These are phyloP conservation scores for Chaetoderma sp. DNA, from an alignment of 2,888 invertebrate genomes.

Conservation along the genomic window DNA sequence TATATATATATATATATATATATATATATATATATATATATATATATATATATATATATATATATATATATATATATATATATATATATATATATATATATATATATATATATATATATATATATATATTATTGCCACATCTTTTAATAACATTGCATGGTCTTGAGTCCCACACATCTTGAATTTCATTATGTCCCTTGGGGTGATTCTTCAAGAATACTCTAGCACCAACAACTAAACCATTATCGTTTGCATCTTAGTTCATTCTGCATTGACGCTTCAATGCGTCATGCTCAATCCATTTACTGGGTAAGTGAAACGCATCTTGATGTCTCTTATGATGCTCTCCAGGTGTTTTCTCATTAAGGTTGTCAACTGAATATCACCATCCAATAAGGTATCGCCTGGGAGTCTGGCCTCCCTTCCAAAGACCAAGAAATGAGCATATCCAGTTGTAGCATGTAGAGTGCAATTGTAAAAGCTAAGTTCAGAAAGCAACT, in stretches of 20 bases:
- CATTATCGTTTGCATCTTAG: neutral
- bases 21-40: too few relatives aligned
- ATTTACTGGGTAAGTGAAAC: neutral
- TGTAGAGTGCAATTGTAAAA: conserved; percentile 25
- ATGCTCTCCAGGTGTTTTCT: neutral
- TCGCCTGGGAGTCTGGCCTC: conserved; percentile 24
- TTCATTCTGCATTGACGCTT: neutral
- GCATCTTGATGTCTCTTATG: neutral
- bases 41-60: too few relatives aligned
- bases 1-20: too few relatives aligned
- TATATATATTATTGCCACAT: neutral
- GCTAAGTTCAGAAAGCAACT: conserved; percentile 30
- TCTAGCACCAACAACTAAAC: neutral
- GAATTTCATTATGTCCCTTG: neutral
- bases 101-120: too few relatives aligned
- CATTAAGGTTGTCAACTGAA: neutral
- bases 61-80: too few relatives aligned
- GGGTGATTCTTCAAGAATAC: neutral
- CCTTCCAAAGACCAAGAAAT: conserved; percentile 22
- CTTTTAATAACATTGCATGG: neutral
- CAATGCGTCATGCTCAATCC: neutral
- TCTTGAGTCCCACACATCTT: neutral
- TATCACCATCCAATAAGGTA: neutral
- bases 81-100: too few relatives aligned
- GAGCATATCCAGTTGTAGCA: conserved; percentile 16